Evolutionary conservation across 2,797 vertebrate genomes (phyloP).

Genomic region (Dicrostonyx torquatus): DNA sequence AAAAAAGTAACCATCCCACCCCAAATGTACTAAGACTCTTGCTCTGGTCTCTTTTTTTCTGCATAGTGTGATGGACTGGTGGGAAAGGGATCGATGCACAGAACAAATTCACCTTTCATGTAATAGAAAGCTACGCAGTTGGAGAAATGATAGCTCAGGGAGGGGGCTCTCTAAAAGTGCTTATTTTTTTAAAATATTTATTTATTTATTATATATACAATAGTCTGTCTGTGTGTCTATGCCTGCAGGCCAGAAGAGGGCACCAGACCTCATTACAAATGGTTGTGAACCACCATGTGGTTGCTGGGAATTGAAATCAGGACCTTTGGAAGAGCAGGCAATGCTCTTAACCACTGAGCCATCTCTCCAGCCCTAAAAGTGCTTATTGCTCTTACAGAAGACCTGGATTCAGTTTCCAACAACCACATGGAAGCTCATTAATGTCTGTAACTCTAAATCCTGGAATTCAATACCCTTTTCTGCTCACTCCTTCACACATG

Average conservation of each 20-base stretch:
- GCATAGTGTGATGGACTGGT: background rate
- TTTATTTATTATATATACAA: no score
- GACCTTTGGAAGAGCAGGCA: no score
- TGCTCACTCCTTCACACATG: background rate
- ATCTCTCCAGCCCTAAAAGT: no score
- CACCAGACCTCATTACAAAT: no score
- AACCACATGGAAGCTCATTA: background rate
- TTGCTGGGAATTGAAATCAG: no score
- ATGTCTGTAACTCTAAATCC: background rate
- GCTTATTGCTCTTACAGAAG: background rate
- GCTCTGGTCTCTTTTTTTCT: background rate
- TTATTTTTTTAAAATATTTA: no score
- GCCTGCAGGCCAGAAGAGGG: no score
- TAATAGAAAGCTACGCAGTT: background rate
- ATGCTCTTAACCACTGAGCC: no score
- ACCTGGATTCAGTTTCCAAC: background rate
- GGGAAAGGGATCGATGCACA: background rate
- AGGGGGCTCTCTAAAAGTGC: background rate
- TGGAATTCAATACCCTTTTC: background rate
- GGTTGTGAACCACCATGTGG: no score
- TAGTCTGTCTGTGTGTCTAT: no score
- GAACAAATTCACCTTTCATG: background rate
- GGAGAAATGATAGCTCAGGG: background rate
- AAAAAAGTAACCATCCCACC: background rate
- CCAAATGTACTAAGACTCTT: slow-evolving; percentile 7